Evolutionary conservation across 2,888 invertebrate genomes (phyloP), one percentile per base, ranked within the genome.

Genomic region (Ernsta delagoae): DNA sequence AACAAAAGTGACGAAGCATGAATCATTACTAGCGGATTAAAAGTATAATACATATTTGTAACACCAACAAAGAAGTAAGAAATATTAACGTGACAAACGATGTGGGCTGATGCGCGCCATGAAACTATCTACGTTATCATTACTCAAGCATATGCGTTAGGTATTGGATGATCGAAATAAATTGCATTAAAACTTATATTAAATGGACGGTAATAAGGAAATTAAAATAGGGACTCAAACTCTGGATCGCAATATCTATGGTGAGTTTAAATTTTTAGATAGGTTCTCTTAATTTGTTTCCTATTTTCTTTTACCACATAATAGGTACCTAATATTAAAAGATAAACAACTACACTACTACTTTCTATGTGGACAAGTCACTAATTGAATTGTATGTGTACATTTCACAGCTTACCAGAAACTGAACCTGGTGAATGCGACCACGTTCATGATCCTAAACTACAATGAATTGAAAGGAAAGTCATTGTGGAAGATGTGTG

Each of bases 361-460:
- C n/a, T n/a, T n/a, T n/a, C 24, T 24, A 8, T 16, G n/a, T 41
- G 69, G 12, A 9, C 69, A 64, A 64, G 64, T 70, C 64, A 70
- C 64, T 70, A 71, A 75, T 70, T 74, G 74, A 75, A 77, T 72
- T 84, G 75, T 88, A 31, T 54, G 82, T 84, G 82, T 84, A 85
- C 84, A 83, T 85, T 88, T 84, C 88, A 84, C 89, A 89, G 89
- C 87, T 86, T 78, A 80, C 83, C 81, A 84, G 83, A 83, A 79
- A 78, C 80, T 75, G 78, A 80, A 70, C 63, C 31, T 63, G 63
- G 59, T 59, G 68, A 68, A 67, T 12, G 64, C 16, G 69, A 64
- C 64, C 59, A 53, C 48, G 64, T 70, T 64, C 69, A 70, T 70
- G 69, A 31, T 63, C 63, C 43, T 53, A n/a, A 43, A 61, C 67